Percentiles rank a stretch among this genome's conserved stretches.
Conservation (phyloP, 64 coral and sea anemone species). For the Montipora sp. region DNA sequence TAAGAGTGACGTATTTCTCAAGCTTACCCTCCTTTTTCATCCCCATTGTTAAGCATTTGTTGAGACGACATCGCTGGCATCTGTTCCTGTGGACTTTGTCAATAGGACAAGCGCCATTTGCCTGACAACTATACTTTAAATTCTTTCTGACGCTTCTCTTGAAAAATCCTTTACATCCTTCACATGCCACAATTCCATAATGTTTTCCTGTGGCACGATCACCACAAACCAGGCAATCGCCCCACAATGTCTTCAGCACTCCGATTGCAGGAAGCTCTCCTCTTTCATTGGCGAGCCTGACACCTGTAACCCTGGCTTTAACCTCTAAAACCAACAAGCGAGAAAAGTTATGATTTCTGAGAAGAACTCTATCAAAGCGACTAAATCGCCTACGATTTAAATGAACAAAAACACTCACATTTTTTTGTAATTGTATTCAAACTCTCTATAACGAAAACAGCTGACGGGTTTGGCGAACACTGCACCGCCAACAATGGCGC, state of each 20-base stretch:
- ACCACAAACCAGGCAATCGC: constrained; percentile 65
- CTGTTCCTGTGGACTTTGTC: constrained; percentile 90
- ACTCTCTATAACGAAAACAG: too few relatives aligned
- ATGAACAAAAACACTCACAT: not conserved
- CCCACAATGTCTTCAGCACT: constrained; percentile 33
- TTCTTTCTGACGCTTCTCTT: constrained; percentile 66
- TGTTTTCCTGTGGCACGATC: constrained; percentile 66
- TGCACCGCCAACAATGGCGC: too few relatives aligned
- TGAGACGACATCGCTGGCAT: constrained; percentile 84
- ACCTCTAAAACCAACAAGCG: not conserved
- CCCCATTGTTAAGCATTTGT: constrained; percentile 81
- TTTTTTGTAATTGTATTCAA: not conserved
- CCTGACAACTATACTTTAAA: constrained; percentile 59
- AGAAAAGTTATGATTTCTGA: not conserved
- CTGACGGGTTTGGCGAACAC: too few relatives aligned
- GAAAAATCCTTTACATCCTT: constrained; percentile 81
- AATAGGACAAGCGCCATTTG: constrained; percentile 58
- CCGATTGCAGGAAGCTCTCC: not conserved
- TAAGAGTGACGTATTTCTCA: not conserved
- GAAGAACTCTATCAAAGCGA: not conserved
- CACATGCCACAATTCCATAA: constrained; percentile 75
- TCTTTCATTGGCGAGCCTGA: not conserved
- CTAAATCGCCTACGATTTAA: not conserved
- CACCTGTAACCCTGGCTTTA: not conserved
- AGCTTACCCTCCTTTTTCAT: constrained; percentile 84